Conservation (phyloP, 92 coral and sea anemone genomes). For the Parazoanthus atlanticus region DNA sequence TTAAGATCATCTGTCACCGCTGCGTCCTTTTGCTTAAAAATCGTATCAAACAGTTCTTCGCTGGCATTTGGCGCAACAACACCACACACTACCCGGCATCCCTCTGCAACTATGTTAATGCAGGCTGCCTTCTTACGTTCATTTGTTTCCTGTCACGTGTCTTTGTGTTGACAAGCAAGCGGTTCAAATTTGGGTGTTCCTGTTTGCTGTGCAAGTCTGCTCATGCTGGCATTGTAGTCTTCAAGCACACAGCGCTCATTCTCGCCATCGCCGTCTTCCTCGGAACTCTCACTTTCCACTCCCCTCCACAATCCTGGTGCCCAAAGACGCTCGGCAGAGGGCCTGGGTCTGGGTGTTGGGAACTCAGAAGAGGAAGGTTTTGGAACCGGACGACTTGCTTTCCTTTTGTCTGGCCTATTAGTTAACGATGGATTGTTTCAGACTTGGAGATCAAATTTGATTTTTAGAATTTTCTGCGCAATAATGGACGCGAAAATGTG, state of each 20-base stretch:
- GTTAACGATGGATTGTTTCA: neutral
- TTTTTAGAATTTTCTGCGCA: too few relatives aligned
- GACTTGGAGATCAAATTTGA: neutral
- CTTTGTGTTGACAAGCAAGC: constrained; percentile 32
- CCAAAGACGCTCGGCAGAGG: neutral
- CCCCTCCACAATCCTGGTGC: neutral
- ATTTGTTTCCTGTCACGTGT: constrained; percentile 44
- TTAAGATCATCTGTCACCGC: constrained; percentile 48
- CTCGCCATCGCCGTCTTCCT: constrained; percentile 10
- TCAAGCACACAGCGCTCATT: neutral
- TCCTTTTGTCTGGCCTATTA: too few relatives aligned
- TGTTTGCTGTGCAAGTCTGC: constrained; percentile 4
- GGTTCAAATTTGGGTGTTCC: constrained; percentile 40
- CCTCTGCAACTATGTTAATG: constrained; percentile 52
- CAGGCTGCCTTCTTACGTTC: constrained; percentile 47
- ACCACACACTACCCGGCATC: constrained; percentile 66
- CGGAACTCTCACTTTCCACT: neutral
- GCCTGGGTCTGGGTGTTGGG: neutral
- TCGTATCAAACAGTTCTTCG: constrained; percentile 58
- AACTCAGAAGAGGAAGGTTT: neutral
- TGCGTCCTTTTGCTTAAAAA: constrained; percentile 10
- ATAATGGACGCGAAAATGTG: too few relatives aligned
- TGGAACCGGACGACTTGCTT: constrained; percentile 9
- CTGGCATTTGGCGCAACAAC: constrained; percentile 71
- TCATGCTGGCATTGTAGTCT: constrained; percentile 8